Conservation (phyloP, 2,797 vertebrate species). For the Coregonus ussuriensis region DNA sequence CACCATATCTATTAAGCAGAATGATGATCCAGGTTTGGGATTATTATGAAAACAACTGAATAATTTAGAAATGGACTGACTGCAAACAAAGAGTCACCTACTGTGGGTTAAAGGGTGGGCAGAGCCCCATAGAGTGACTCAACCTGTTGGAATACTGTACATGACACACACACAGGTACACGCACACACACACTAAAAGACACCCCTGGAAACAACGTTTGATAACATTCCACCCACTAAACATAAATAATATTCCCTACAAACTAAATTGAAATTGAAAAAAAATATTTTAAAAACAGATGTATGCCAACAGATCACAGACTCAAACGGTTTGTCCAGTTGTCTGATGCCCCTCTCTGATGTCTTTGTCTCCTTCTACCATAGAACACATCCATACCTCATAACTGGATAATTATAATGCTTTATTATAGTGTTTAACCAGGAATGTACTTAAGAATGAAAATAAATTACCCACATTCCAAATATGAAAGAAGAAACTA, state of each 20-base stretch:
- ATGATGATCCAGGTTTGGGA: constrained; percentile 47
- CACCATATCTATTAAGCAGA: constrained; percentile 30
- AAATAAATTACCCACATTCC: background rate
- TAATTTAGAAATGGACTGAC: constrained; percentile 71
- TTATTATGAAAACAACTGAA: constrained; percentile 59
- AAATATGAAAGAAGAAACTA: constrained; percentile 27
- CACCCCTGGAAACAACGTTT: background rate
- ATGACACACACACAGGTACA: constrained; percentile 7
- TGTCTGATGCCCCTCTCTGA: no score
- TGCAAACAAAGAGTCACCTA: constrained; percentile 56
- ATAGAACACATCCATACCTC: background rate
- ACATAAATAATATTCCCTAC: background rate
- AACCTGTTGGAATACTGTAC: constrained; percentile 24
- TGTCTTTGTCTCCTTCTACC: no score
- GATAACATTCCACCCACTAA: background rate
- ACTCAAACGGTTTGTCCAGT: no score
- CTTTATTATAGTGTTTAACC: background rate
- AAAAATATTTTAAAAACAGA: background rate
- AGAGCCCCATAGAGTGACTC: constrained; percentile 45
- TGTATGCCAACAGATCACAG: background rate
- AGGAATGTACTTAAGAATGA: background rate
- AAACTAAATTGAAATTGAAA: background rate
- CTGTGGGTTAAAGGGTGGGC: constrained; percentile 64
- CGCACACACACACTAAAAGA: background rate
- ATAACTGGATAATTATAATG: background rate